phyloP scores from a whole-genome alignment of 2,113 vertebrate species.

The Melospiza georgiana region DNA sequence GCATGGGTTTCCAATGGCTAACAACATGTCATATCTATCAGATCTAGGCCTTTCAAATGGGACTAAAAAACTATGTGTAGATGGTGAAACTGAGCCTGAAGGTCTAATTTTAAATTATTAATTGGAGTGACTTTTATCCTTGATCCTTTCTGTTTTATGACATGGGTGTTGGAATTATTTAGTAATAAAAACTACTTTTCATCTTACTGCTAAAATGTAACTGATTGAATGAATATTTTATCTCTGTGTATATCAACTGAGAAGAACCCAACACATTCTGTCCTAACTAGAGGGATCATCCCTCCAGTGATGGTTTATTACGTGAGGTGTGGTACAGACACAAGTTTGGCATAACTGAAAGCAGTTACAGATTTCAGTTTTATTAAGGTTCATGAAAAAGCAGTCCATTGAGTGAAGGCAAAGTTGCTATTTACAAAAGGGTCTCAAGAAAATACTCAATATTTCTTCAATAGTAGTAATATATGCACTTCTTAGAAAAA shows the following conservation, averaged over 20 bases:
- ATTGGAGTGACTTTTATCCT: neutral
- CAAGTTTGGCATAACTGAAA: neutral
- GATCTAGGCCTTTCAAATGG: neutral
- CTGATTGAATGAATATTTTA: neutral
- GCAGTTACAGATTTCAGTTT: neutral
- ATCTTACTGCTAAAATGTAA: neutral
- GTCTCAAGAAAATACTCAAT: neutral
- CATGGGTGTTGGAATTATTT: neutral
- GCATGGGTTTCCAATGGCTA: neutral
- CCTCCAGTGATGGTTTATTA: neutral
- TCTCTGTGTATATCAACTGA: neutral
- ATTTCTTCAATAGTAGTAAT: neutral
- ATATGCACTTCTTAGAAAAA: neutral
- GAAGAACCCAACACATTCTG: neutral
- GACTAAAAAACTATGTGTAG: neutral
- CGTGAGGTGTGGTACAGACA: neutral
- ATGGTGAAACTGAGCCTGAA: neutral
- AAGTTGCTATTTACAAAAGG: neutral
- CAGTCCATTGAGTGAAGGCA: neutral
- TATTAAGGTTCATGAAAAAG: neutral
- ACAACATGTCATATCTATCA: neutral
- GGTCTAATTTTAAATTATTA: neutral
- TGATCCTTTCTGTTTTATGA: neutral
- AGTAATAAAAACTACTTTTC: neutral
- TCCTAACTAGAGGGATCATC: neutral